Conservation (phyloP, 2,113 vertebrate genomes). For the Ascaphus truei region DNA sequence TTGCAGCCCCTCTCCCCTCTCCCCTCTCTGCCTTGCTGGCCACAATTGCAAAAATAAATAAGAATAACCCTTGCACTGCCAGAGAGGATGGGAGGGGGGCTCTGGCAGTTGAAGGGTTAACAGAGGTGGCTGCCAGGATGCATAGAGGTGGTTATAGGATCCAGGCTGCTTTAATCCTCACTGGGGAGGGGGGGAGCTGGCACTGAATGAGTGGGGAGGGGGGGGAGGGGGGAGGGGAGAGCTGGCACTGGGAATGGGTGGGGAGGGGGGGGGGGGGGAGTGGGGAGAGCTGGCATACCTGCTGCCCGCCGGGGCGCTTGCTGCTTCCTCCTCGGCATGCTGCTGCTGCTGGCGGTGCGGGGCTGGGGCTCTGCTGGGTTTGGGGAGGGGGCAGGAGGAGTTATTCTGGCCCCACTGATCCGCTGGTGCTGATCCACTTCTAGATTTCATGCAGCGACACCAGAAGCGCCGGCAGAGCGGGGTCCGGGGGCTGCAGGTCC, state of each 20-base stretch:
- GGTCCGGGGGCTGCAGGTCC: constrained; percentile 58
- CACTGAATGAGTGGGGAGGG: neutral
- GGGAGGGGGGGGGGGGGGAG: constrained; percentile 5
- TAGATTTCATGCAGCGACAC: constrained; percentile 35
- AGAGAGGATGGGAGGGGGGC: too few species aligned
- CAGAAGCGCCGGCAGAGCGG: neutral
- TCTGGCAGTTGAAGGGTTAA: too few species aligned
- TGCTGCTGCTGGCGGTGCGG: constrained; percentile 53
- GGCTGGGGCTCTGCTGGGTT: constrained; percentile 37
- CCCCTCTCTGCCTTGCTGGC: too few species aligned
- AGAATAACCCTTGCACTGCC: too few species aligned
- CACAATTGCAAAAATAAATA: too few species aligned
- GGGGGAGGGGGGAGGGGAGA: constrained; percentile 24
- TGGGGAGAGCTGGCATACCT: constrained; percentile 71
- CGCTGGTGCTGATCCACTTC: constrained; percentile 71
- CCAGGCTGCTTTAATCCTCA: neutral
- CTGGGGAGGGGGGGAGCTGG: constrained; percentile 8
- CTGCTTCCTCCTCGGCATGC: constrained; percentile 98
- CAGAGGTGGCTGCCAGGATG: too few species aligned
- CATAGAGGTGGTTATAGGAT: too few species aligned
- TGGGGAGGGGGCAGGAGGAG: constrained; percentile 54
- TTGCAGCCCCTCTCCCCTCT: too few species aligned
- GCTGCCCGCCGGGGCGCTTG: constrained; percentile 94
- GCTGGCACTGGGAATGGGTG: constrained; percentile 5
- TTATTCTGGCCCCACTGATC: constrained; percentile 70